phyloP scores from a whole-genome alignment of 2,113 vertebrate genomes.

The Leptobrachium ailaonicum region DNA sequence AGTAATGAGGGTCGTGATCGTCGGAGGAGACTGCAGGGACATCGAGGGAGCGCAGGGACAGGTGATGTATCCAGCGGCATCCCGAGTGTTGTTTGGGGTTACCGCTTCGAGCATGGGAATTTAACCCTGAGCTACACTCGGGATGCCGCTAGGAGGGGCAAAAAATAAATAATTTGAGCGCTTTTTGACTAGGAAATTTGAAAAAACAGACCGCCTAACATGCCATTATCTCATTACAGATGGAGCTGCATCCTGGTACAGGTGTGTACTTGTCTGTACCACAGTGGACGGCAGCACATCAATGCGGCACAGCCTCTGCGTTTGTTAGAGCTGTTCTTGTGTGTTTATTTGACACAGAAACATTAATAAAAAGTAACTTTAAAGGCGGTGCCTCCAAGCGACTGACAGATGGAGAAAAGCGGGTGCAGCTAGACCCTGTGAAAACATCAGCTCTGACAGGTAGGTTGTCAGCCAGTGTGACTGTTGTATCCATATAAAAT shows the following conservation, averaged over 20 bases:
- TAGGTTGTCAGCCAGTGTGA: background rate
- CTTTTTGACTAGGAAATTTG: no score
- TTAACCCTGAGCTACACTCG: no score
- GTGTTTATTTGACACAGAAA: constrained; percentile 1
- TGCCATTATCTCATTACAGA: background rate
- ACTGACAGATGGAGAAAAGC: background rate
- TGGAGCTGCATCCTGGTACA: background rate
- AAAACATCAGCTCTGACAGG: background rate
- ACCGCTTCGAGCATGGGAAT: no score
- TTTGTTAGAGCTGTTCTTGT: background rate
- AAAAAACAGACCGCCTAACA: background rate
- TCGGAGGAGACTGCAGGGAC: no score
- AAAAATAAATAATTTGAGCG: no score
- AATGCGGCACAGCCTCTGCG: background rate
- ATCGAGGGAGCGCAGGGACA: no score
- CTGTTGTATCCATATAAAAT: background rate
- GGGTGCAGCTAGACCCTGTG: background rate
- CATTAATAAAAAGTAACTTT: background rate
- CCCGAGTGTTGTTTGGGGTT: no score
- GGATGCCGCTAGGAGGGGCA: no score
- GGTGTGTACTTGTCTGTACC: no score
- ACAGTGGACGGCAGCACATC: no score
- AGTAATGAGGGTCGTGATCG: no score
- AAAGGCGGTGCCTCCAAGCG: background rate
- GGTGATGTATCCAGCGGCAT: no score